A percentile compares a stretch with the other conserved stretches of the same genome.
Evolutionary conservation across 2,797 vertebrate genomes (phyloP).

Genomic region (Trichosurus vulpecula): DNA sequence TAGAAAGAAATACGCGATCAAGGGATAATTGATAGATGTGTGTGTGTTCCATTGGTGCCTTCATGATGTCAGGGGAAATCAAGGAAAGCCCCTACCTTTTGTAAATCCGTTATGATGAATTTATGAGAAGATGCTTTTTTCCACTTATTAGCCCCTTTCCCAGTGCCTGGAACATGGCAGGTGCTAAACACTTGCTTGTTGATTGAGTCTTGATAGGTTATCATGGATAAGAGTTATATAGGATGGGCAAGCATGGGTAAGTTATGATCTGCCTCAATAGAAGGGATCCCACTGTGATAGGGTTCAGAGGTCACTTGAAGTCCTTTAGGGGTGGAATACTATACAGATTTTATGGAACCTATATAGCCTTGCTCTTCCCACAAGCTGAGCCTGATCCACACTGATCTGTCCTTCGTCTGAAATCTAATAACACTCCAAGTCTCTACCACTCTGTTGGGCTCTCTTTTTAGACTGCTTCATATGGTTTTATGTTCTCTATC

Average conservation of each 20-base stretch:
- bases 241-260: not conserved
- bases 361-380: not conserved
- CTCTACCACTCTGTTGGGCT: not conserved
- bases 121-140: too few relatives aligned
- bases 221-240: not conserved
- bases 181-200: not conserved
- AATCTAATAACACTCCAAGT: not conserved
- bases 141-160: too few relatives aligned
- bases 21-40: not conserved
- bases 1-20: not conserved
- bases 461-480: not conserved
- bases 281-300: not conserved
- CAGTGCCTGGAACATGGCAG: not conserved
- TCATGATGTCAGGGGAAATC: too few relatives aligned
- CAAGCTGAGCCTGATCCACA: not conserved
- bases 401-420: not conserved
- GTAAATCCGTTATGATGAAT: too few relatives aligned
- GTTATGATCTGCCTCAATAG: not conserved
- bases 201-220: not conserved
- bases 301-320: not conserved
- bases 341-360: not conserved
- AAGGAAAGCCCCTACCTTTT: too few relatives aligned
- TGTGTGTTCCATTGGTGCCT: too few relatives aligned
- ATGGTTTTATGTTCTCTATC: not conserved
- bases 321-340: not conserved